Evolutionary conservation across 2,797 vertebrate genomes (phyloP).

Genomic region (Sus cebifrons): DNA sequence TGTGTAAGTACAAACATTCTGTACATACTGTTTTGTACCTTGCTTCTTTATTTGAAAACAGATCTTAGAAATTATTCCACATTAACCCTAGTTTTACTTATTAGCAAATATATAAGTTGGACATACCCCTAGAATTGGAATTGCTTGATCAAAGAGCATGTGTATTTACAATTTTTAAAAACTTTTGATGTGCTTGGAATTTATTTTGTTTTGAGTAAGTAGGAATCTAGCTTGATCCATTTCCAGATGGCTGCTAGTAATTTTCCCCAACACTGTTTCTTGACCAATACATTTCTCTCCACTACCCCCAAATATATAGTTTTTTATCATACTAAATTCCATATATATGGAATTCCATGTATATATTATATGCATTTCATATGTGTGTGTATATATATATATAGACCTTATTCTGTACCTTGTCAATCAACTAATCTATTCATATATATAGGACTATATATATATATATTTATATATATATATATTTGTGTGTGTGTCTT

Average conservation of each 20-base stretch:
- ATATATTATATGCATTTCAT: not conserved
- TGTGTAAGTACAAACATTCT: not conserved
- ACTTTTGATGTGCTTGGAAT: conserved; percentile 19
- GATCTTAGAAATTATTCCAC: not conserved
- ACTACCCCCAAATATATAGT: not conserved
- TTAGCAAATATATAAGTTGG: not conserved
- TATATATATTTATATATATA: not conserved
- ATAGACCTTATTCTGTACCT: not conserved
- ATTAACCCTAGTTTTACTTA: not conserved
- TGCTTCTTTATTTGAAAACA: conserved; percentile 60
- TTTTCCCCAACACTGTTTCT: not conserved
- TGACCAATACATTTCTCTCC: not conserved
- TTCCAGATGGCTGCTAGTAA: not conserved
- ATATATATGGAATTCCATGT: not conserved
- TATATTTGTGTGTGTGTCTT: too few relatives aligned
- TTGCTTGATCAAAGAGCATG: not conserved
- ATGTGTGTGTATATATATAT: not conserved
- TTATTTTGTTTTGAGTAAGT: conserved; percentile 3
- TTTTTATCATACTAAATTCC: conserved; percentile 7
- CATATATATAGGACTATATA: not conserved
- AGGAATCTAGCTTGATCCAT: not conserved
- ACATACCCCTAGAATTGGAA: conserved; percentile 31
- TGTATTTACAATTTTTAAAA: conserved; percentile 3
- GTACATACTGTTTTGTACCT: not conserved
- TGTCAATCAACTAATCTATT: not conserved